These are phyloP conservation scores for Acromyrmex heyeri DNA, from an alignment of 1,140 invertebrate genomes.

Conservation along the genomic window DNA sequence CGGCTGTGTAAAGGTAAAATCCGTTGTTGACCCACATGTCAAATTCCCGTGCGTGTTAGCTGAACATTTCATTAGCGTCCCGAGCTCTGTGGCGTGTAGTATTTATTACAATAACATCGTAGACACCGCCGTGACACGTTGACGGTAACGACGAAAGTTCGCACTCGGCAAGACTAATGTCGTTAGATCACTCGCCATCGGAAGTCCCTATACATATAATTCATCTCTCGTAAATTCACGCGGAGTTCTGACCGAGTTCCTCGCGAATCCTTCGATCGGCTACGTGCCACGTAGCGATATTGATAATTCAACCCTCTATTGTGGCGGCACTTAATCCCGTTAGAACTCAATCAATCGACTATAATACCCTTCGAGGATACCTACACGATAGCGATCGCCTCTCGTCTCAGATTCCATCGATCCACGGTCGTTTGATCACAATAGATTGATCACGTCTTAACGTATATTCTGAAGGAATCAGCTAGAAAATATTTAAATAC, in stretches of 20 bases:
- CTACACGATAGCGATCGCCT: neutral
- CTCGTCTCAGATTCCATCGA: constrained; percentile 14
- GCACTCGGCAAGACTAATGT: neutral
- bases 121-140: neutral
- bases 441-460: neutral
- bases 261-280: constrained; percentile 26
- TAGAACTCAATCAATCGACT: constrained; percentile 71
- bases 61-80: constrained; percentile 32
- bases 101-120: constrained; percentile 18
- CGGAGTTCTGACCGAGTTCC: constrained; percentile 55
- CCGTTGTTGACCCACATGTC: neutral
- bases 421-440: neutral
- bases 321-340: constrained; percentile 71
- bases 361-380: constrained; percentile 69
- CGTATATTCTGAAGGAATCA: neutral
- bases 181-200: neutral
- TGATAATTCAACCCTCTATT: constrained; percentile 72
- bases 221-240: constrained; percentile 4
- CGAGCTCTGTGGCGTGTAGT: neutral
- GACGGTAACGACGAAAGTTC: constrained; percentile 31
- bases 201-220: neutral
- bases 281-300: constrained; percentile 53
- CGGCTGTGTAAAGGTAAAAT: neutral
- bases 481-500: neutral
- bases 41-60: constrained; percentile 1